Conservation (phyloP, 2,113 vertebrate genomes). For the Proterorhinus semilunaris region DNA sequence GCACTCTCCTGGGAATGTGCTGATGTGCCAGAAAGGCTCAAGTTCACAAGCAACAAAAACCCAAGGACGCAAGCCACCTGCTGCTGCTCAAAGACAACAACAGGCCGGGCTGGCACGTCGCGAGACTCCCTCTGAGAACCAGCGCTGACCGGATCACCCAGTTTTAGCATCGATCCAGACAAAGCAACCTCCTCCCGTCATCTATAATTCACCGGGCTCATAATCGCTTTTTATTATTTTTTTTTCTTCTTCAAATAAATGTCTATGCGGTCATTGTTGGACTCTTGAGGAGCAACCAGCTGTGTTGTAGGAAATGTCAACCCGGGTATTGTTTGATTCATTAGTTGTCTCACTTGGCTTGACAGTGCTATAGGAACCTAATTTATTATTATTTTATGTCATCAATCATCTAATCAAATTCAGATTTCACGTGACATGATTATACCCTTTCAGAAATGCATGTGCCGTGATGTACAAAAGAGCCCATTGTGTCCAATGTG, state of each 20-base stretch:
- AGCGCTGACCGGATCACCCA: slow-evolving; percentile 36
- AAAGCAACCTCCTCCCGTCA: slow-evolving; percentile 47
- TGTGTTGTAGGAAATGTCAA: slow-evolving; percentile 57
- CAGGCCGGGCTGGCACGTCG: slow-evolving; percentile 59
- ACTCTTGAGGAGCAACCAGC: slow-evolving; percentile 54
- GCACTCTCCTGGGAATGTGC: slow-evolving; percentile 64
- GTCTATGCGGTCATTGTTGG: slow-evolving; percentile 42
- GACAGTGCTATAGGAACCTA: background rate
- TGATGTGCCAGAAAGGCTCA: slow-evolving; percentile 74
- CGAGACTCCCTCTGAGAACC: slow-evolving; percentile 52
- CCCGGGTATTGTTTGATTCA: slow-evolving; percentile 18
- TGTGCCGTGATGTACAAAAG: background rate
- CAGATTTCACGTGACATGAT: background rate
- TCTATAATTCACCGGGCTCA: slow-evolving; percentile 72
- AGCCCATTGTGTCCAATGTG: background rate
- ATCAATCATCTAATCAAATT: background rate
- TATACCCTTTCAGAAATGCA: background rate
- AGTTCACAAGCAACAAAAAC: slow-evolving; percentile 73
- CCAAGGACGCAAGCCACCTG: slow-evolving; percentile 75
- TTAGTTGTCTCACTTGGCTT: slow-evolving; percentile 14
- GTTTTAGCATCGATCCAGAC: slow-evolving; percentile 64
- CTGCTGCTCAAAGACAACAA: slow-evolving; percentile 71
- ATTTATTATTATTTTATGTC: background rate
- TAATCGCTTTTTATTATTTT: too few relatives aligned
- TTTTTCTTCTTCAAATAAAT: slow-evolving; percentile 43